Base-by-base conservation (phyloP, 2,888 invertebrate species). In the Drosophila pullipes region DNA sequence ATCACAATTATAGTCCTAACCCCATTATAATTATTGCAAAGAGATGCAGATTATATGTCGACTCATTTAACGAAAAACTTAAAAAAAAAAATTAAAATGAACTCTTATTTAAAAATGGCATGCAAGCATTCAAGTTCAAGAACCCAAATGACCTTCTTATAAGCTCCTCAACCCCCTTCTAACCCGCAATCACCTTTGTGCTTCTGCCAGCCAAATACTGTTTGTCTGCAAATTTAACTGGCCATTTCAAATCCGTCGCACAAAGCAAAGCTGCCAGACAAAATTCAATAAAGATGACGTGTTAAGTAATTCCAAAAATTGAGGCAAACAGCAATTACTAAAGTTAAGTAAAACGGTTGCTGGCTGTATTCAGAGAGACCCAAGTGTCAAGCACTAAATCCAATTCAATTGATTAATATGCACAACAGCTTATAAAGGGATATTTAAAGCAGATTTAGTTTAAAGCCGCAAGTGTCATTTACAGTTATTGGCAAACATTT, bases 401-500 rank as follows among this genome's bases (percentile, higher is more conserved):
- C 47, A 31, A 44, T n/a, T 25, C 13, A 52, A 55, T 62, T 59
- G 68, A 59, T 68, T 50, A 61, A 35, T 18, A 44, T 50, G 57
- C 16, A 6, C 28, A 57, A 33, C 16, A 44, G 41, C 52, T 58
- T 30, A 16, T 31, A 11, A 18, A 25, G 18, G 25, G 10, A 31
- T 28, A 44, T 50, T 78, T 35, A 37, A 65, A 52, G 35, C 28
- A 35, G 7, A 64, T 52, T 28, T 41, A 4, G 9, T n/a, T 31
- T 70, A 61, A 64, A 79, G 57, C 50, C 31, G 1, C 33, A 9
- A 58, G 55, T 44, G 63, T 53, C 64, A 49, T 39, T 66, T 64
- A 44, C 64, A 67, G 58, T 64, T 79, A 70, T 64, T 54, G 54
- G n/a, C 50, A 59, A 71, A 69, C 61, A 78, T 57, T 44, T 65